Base-by-base conservation (phyloP, 92 coral and sea anemone genomes). In the Parazoanthus swiftii region DNA sequence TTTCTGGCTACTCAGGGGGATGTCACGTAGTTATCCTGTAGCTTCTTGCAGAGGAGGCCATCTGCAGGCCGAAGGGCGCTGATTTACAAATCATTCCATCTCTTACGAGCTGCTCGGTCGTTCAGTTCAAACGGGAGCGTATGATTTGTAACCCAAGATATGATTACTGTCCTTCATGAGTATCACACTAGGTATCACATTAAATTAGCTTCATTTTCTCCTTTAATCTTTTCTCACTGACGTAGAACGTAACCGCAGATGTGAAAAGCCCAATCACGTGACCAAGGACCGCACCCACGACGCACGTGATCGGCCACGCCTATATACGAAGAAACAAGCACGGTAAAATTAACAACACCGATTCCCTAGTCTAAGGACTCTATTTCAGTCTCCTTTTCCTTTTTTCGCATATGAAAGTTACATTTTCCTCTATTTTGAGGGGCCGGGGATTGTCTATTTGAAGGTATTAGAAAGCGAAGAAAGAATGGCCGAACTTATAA, bases 241-340 rank as follows among this genome's bases (percentile, higher is more conserved):
- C 9, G 35, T 89, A 76, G 76, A 86, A 83, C 21, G 85, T 80
- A 5, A 89, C 42, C 3, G 92, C 92, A 36, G 97, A 86, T 13
- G 82, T 73, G 8, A 88, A 79, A 58, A 94, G 85, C 25, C 98
- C 95, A 18, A 86, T 56, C 43, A 88, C 44, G 81, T 95, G 88
- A 58, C 98, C 98, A 13, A 91, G 26, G n/a, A 95, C 82, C 3
- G 95, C 98, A 85, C 98, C 98, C 11, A 89, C 82, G 2, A 85
- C 94, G 75, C 98, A 95, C 70, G 98, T 92, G 80, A 95, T 91
- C 42, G 98, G 98, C 98, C 98, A 95, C 38, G 81, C 96, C 96
- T 95, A 67, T 1, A 86, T 58, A 74, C 48, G 68, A 29, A 80
- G 25, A 9, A 71, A 63, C 38, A 54, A 10, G 7, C n/a, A 37